Evolutionary conservation across 2,113 vertebrate species (phyloP).

Genomic region (Noturus placidus): DNA sequence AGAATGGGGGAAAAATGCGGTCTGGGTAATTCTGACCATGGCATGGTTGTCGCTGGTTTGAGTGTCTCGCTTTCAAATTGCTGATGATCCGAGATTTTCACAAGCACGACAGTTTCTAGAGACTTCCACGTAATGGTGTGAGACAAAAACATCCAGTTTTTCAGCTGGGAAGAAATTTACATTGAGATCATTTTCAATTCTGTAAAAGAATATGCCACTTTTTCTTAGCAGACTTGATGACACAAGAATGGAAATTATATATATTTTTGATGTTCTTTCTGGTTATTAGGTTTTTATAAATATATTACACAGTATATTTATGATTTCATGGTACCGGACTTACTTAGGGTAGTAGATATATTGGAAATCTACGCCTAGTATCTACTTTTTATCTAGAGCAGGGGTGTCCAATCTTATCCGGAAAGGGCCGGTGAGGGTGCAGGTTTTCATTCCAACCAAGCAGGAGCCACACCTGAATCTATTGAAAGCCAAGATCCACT

Average conservation of each 20-base stretch:
- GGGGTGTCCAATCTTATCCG: too few relatives aligned
- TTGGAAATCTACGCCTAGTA: too few relatives aligned
- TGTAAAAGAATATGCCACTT: not conserved
- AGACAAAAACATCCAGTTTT: not conserved
- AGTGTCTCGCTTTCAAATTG: not conserved
- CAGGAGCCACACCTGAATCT: too few relatives aligned
- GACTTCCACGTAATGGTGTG: not conserved
- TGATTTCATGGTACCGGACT: not conserved
- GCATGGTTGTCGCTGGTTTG: not conserved
- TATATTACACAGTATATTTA: not conserved
- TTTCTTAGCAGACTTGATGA: not conserved
- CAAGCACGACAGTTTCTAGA: not conserved
- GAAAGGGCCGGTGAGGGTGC: too few relatives aligned
- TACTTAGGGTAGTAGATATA: not conserved
- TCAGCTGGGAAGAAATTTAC: not conserved
- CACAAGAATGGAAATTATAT: not conserved
- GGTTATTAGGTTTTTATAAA: not conserved
- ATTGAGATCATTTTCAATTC: too few relatives aligned
- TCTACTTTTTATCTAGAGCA: too few relatives aligned
- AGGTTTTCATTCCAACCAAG: too few relatives aligned
- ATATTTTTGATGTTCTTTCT: not conserved
- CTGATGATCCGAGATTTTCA: not conserved
- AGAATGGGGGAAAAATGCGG: not conserved
- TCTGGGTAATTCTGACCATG: not conserved
- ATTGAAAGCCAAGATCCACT: too few relatives aligned